Conservation (phyloP, 35 echinoderm and acorn worm genomes). For the Diadema setosum region DNA sequence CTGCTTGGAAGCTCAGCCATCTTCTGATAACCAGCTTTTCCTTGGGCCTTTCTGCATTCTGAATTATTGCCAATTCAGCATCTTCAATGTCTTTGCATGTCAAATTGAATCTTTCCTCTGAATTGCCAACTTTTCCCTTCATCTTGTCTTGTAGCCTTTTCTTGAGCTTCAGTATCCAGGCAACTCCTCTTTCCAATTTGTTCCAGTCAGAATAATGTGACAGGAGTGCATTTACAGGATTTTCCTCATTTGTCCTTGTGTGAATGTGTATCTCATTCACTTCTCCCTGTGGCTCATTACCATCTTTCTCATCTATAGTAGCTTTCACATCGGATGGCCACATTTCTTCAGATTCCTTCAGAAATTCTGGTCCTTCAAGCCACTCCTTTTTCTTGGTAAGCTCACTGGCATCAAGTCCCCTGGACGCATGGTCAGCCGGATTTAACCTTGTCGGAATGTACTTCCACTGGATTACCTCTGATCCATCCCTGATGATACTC, state of each 20-base stretch:
- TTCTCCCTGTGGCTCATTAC: neutral
- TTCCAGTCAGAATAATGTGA: constrained; percentile 22
- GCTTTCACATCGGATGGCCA: constrained; percentile 2
- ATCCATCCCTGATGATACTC: constrained; percentile 31
- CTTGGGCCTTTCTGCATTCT: constrained; percentile 9
- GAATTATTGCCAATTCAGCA: constrained; percentile 9
- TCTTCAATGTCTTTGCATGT: neutral
- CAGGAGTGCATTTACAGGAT: neutral
- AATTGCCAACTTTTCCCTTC: neutral
- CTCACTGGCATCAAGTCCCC: constrained; percentile 27
- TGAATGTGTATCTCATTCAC: neutral
- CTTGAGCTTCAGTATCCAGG: constrained; percentile 24
- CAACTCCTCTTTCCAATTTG: constrained; percentile 5
- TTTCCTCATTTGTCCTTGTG: neutral
- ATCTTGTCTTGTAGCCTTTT: neutral
- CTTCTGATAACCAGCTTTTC: constrained; percentile 2
- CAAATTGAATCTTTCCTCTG: neutral
- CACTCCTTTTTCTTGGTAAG: neutral
- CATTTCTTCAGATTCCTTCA: neutral
- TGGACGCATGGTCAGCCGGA: constrained; percentile 45
- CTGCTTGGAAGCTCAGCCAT: constrained; percentile 36
- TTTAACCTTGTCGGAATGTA: constrained; percentile 26
- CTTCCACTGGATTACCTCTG: neutral
- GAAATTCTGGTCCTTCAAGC: constrained; percentile 55
- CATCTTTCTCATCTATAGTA: neutral